Conservation (phyloP, 2,797 vertebrate species). For the Malacoraja senta region DNA sequence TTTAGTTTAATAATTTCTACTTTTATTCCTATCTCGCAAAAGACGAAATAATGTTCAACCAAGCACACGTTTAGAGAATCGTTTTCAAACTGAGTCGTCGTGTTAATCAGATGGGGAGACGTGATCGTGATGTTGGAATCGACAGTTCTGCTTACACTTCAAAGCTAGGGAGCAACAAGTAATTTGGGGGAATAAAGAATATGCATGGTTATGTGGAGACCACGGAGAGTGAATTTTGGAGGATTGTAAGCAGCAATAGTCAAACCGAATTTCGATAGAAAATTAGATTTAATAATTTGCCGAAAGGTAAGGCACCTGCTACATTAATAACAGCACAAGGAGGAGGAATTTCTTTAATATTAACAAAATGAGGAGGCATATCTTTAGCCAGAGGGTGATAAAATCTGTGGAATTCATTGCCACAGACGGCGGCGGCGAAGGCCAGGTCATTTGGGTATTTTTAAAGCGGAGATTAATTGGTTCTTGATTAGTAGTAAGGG, state of each 20-base stretch:
- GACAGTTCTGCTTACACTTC: neutral
- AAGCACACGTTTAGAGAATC: no score
- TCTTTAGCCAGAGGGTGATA: no score
- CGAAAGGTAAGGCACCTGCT: neutral
- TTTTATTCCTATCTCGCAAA: neutral
- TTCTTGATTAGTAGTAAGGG: no score
- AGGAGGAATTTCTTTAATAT: no score
- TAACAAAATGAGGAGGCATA: no score
- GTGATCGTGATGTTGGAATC: no score
- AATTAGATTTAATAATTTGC: neutral
- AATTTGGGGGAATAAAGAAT: no score
- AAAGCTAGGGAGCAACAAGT: neutral
- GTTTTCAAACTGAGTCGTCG: neutral
- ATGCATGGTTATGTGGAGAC: neutral
- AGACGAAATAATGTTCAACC: neutral
- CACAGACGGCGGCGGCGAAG: no score
- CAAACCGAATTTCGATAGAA: neutral
- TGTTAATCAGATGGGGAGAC: neutral
- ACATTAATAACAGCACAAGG: neutral
- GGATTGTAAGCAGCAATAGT: no score
- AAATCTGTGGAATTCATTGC: no score
- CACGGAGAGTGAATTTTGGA: neutral
- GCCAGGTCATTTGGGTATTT: no score
- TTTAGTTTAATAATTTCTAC: neutral
- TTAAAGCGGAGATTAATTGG: no score